phyloP scores from a whole-genome alignment of 2,888 invertebrate genomes.

The Habrosyne pyritoides region DNA sequence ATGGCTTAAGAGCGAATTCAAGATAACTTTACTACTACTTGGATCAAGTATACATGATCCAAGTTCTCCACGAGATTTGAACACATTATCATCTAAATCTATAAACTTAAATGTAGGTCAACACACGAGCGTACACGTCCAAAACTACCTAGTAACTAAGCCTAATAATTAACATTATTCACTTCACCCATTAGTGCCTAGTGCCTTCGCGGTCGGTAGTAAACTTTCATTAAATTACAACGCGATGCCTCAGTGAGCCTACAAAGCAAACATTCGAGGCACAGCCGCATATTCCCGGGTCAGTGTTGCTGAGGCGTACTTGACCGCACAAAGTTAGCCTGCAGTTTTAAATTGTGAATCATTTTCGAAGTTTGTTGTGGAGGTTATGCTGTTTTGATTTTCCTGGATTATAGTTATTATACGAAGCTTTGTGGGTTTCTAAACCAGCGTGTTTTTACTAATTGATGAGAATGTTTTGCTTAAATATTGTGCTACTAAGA shows the following conservation, averaged over 20 bases:
- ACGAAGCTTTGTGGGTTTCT: background rate
- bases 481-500: no score
- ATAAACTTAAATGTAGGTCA: background rate
- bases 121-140: background rate
- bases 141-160: background rate
- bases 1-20: no score
- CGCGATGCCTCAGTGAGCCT: constrained; percentile 10
- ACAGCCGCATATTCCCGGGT: constrained; percentile 18
- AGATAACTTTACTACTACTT: no score
- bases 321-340: constrained; percentile 10
- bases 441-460: no score
- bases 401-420: background rate
- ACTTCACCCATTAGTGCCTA: background rate
- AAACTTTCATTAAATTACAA: constrained; percentile 15
- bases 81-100: background rate
- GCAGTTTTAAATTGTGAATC: background rate
- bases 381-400: background rate
- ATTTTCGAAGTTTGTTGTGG: background rate
- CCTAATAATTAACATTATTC: background rate
- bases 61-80: background rate
- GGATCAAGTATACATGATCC: no score
- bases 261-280: constrained; percentile 15
- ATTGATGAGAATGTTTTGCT: no score
- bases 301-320: constrained; percentile 16
- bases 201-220: constrained; percentile 2